Evolutionary conservation across 2,797 vertebrate species (phyloP).

Genomic region (Anomalospiza imberbis): DNA sequence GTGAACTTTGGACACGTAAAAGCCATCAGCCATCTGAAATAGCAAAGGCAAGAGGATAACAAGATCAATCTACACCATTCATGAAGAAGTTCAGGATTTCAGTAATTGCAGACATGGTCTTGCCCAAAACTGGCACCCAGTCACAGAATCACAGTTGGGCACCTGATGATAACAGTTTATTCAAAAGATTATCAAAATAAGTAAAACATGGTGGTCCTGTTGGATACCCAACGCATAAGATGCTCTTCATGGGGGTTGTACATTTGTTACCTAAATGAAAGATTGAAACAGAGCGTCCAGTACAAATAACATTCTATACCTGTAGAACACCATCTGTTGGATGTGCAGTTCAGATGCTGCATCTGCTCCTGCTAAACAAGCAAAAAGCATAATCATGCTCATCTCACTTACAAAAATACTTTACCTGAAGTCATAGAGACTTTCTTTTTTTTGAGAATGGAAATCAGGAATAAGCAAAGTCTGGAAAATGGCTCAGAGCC

Average conservation of each 20-base stretch:
- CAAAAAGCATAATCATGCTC: not conserved
- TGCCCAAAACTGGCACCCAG: not conserved
- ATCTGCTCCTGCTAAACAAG: not conserved
- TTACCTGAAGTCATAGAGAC: not conserved
- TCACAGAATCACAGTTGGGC: not conserved
- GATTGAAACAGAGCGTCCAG: not conserved
- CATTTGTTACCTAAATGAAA: not conserved
- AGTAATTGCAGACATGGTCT: not conserved
- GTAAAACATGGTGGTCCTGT: not conserved
- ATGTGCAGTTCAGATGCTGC: not conserved
- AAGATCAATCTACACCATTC: not conserved
- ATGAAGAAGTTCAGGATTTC: not conserved
- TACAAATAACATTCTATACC: not conserved
- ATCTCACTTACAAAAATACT: not conserved
- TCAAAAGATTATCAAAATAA: not conserved
- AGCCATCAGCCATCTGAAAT: not conserved
- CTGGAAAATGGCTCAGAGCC: conserved; percentile 8
- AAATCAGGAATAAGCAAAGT: not conserved
- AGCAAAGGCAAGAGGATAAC: not conserved
- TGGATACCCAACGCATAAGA: not conserved
- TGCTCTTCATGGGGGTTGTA: not conserved
- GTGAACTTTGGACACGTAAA: not conserved
- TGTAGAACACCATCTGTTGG: not conserved
- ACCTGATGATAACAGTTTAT: not conserved
- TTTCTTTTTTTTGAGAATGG: not conserved